Conservation (phyloP, 2,797 vertebrate species). For the Neosalanx taihuensis region DNA sequence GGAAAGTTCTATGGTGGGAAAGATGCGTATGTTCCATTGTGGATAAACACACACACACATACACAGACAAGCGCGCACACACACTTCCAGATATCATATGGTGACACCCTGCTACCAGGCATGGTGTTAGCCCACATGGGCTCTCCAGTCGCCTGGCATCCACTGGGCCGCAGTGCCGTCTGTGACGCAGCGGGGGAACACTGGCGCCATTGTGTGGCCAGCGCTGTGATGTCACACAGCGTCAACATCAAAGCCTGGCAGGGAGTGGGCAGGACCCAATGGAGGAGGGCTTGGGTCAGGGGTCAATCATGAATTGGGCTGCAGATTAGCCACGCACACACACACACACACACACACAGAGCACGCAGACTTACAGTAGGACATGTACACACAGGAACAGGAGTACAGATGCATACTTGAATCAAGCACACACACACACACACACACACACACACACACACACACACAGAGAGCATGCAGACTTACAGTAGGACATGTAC, state of each 20-base stretch:
- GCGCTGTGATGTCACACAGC: conserved; percentile 64
- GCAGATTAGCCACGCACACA: conserved; percentile 44
- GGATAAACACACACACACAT: conserved; percentile 16
- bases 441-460: too few relatives aligned
- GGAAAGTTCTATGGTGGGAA: neutral
- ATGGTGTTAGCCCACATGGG: conserved; percentile 57
- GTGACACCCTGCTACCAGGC: conserved; percentile 61
- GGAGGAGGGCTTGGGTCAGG: conserved; percentile 58
- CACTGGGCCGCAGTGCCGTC: conserved; percentile 54
- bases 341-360: conserved; percentile 1
- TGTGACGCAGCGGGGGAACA: conserved; percentile 63
- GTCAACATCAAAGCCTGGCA: conserved; percentile 69
- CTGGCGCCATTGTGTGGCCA: conserved; percentile 65
- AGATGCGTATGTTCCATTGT: neutral
- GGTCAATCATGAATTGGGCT: conserved; percentile 56
- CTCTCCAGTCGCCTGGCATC: conserved; percentile 67
- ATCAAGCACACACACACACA: conserved; percentile 4
- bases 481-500: neutral
- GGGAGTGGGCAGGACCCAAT: conserved; percentile 57
- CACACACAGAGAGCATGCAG: neutral
- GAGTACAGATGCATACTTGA: too few relatives aligned
- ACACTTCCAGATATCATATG: conserved; percentile 56
- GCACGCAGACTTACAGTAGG: too few relatives aligned
- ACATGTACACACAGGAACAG: too few relatives aligned
- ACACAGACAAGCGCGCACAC: conserved; percentile 7